Evolutionary conservation across 92 coral and sea anemone species (phyloP).

Genomic region (Galaxea fascicularis): DNA sequence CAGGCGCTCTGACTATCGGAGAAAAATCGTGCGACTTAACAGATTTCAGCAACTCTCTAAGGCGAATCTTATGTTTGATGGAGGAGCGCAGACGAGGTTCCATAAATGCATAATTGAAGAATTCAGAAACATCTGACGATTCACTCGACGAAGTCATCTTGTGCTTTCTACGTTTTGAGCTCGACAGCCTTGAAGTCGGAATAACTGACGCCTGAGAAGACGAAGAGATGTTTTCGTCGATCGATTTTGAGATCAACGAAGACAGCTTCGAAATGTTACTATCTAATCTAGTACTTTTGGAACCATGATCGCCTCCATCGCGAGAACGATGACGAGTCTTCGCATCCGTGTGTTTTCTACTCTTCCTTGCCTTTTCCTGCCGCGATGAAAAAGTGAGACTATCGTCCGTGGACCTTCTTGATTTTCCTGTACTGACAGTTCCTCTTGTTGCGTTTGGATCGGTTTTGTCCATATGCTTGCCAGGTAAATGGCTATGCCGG

Average conservation of each 20-base stretch:
- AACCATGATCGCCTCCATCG: constrained; percentile 52
- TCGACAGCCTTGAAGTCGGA: constrained; percentile 34
- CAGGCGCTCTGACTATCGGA: constrained; percentile 19
- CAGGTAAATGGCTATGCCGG: constrained; percentile 3
- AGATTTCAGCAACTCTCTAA: constrained; percentile 73
- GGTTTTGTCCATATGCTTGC: constrained; percentile 8
- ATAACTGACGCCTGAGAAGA: constrained; percentile 50
- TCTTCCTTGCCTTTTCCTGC: not conserved
- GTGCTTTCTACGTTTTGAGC: constrained; percentile 29
- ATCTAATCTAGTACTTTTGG: constrained; percentile 21
- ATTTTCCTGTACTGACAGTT: constrained; percentile 19
- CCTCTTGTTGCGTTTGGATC: constrained; percentile 2
- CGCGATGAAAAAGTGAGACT: not conserved
- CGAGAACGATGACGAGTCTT: constrained; percentile 42
- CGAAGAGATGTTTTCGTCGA: constrained; percentile 51
- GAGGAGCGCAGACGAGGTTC: constrained; percentile 63
- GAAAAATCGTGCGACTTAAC: constrained; percentile 56
- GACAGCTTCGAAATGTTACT: constrained; percentile 72
- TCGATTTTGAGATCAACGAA: constrained; percentile 71
- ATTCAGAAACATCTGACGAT: constrained; percentile 64
- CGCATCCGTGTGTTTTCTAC: constrained; percentile 20
- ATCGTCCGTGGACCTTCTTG: constrained; percentile 15
- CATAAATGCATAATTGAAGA: constrained; percentile 68
- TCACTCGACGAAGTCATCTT: constrained; percentile 71
- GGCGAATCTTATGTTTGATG: constrained; percentile 69